Percentiles rank a stretch among this genome's conserved stretches.
Conservation (phyloP, 2,888 invertebrate species). For the Acleris sparsana region DNA sequence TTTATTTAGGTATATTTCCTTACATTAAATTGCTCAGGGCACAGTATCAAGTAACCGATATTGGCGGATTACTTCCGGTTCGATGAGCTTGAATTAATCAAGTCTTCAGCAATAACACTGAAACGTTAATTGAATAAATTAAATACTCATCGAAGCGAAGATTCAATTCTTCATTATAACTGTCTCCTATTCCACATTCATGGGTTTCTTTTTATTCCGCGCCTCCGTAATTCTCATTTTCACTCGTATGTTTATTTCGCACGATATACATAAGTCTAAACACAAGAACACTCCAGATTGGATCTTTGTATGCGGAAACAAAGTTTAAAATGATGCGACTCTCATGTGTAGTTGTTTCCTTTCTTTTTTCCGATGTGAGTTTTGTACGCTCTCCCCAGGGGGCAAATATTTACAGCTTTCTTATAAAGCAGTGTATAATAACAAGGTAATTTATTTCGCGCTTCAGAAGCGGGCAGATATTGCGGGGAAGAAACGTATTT, state of each 20-base stretch:
- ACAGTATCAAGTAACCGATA: too few relatives aligned
- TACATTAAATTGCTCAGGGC: too few relatives aligned
- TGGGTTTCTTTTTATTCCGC: slow-evolving; percentile 36
- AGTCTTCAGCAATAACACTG: too few relatives aligned
- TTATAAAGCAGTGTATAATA: slow-evolving; percentile 22
- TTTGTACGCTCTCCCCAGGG: slow-evolving; percentile 36
- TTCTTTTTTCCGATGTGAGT: slow-evolving; percentile 34
- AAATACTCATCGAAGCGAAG: too few relatives aligned
- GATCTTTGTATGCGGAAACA: too few relatives aligned
- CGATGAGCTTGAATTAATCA: too few relatives aligned
- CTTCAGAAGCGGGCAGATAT: slow-evolving; percentile 16
- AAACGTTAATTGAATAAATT: too few relatives aligned
- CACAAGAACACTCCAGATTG: too few relatives aligned
- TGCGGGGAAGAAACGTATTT: slow-evolving; percentile 22
- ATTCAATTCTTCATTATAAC: slow-evolving; percentile 13
- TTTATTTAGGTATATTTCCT: too few relatives aligned
- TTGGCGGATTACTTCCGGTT: too few relatives aligned
- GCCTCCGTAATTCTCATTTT: slow-evolving; percentile 39
- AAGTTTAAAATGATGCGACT: too few relatives aligned
- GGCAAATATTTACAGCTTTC: slow-evolving; percentile 38
- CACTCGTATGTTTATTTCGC: background rate
- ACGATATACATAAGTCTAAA: too few relatives aligned
- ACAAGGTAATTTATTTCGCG: slow-evolving; percentile 25
- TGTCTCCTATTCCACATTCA: slow-evolving; percentile 38
- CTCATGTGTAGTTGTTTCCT: background rate